A percentile compares a stretch with the other conserved stretches of the same genome.
These are phyloP conservation scores for Lamellibrachia columna DNA, from an alignment of 2,888 invertebrate genomes.

Conservation along the genomic window DNA sequence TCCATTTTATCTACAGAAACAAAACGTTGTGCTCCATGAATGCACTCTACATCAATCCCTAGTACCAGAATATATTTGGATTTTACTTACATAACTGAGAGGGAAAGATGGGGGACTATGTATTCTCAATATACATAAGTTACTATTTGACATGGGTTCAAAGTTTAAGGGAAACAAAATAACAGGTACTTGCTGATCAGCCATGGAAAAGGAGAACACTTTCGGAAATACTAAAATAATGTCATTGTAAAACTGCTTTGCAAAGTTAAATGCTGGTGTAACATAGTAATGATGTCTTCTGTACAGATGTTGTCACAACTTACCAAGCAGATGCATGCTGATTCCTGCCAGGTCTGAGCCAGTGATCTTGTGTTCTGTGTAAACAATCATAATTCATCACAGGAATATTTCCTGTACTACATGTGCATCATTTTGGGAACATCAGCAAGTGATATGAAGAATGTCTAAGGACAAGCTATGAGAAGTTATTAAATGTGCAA, in stretches of 20 bases:
- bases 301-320: not conserved
- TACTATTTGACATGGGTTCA: no score
- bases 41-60: no score
- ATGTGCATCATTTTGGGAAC: not conserved
- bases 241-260: not conserved
- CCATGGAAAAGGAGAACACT: not conserved
- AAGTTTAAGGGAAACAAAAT: no score
- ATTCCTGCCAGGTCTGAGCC: not conserved
- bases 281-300: not conserved
- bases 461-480: not conserved
- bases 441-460: not conserved
- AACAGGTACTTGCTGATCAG: no score
- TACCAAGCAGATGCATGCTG: slow-evolving; percentile 1
- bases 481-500: not conserved
- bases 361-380: not conserved
- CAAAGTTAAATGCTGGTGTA: not conserved
- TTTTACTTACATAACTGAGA: no score
- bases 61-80: no score
- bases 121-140: no score
- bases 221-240: not conserved
- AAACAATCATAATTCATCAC: not conserved
- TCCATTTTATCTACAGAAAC: slow-evolving; percentile 6
- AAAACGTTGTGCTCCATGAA: not conserved
- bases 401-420: not conserved
- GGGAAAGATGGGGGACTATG: no score